Percentiles rank a stretch among this genome's conserved stretches.
Evolutionary conservation across 2,888 invertebrate species (phyloP).

Genomic region (Heliconius ismenius): DNA sequence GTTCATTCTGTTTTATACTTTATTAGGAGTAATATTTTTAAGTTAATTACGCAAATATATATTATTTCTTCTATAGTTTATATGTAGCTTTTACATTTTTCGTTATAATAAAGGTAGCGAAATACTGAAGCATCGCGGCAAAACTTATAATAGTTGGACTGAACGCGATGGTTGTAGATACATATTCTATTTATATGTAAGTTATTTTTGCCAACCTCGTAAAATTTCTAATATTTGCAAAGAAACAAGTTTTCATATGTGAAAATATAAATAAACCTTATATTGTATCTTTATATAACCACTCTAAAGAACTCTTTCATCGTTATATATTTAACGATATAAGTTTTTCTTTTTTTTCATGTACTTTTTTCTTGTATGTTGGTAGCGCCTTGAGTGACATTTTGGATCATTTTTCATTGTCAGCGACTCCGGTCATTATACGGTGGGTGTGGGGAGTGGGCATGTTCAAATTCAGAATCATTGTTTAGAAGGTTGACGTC

Average conservation of each 20-base stretch:
- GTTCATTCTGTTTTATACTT: neutral
- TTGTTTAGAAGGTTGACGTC: conserved; percentile 61
- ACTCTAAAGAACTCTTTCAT: neutral
- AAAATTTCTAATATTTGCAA: neutral
- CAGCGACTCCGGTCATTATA: conserved; percentile 30
- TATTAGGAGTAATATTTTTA: neutral
- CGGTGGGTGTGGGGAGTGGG: conserved; percentile 38
- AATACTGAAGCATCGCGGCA: neutral
- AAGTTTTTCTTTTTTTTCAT: neutral
- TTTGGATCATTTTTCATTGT: conserved; percentile 39
- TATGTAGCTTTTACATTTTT: neutral
- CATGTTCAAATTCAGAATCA: conserved; percentile 39
- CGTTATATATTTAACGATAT: neutral
- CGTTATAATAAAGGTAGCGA: neutral
- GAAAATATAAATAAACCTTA: neutral
- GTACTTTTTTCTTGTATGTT: neutral
- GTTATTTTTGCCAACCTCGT: neutral
- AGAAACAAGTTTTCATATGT: no score
- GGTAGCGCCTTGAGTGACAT: conserved; percentile 25
- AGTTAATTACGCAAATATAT: neutral
- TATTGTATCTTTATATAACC: neutral
- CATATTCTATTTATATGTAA: neutral
- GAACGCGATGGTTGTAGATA: neutral
- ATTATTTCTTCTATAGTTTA: neutral
- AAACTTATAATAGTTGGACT: neutral